Percentiles rank a stretch among this genome's conserved stretches.
These are phyloP conservation scores for Notechis scutatus DNA, from an alignment of 2,113 vertebrate species.

Conservation along the genomic window DNA sequence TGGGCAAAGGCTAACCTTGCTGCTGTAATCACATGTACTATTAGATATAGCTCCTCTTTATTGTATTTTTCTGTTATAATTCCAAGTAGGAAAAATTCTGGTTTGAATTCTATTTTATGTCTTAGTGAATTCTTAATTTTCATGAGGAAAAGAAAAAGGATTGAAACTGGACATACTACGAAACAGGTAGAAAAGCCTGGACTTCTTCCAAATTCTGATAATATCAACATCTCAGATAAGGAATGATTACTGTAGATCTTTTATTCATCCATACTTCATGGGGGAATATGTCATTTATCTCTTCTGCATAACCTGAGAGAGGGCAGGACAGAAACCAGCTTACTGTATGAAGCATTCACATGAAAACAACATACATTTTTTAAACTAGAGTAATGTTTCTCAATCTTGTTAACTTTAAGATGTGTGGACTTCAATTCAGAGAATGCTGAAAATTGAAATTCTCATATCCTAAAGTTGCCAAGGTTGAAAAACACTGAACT, in stretches of 20 bases:
- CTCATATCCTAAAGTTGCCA: neutral
- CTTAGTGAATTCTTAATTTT: neutral
- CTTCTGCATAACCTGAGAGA: neutral
- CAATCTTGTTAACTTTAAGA: neutral
- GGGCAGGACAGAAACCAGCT: slow-evolving; percentile 1
- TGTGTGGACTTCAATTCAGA: neutral
- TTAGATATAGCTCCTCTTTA: no score
- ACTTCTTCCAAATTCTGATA: neutral
- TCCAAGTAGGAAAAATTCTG: no score
- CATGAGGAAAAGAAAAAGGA: neutral
- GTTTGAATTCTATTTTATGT: no score
- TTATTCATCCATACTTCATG: neutral
- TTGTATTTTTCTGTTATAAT: no score
- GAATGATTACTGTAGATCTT: neutral
- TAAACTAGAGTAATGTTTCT: neutral
- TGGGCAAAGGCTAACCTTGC: no score
- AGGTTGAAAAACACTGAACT: neutral
- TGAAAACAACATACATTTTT: neutral
- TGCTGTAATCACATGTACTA: no score
- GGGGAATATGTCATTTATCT: neutral
- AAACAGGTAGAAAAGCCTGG: neutral
- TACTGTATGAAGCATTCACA: neutral
- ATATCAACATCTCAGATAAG: neutral
- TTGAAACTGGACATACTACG: neutral
- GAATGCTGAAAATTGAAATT: neutral